Conservation (phyloP, 2,888 invertebrate genomes). For the Agrypnus murinus region DNA sequence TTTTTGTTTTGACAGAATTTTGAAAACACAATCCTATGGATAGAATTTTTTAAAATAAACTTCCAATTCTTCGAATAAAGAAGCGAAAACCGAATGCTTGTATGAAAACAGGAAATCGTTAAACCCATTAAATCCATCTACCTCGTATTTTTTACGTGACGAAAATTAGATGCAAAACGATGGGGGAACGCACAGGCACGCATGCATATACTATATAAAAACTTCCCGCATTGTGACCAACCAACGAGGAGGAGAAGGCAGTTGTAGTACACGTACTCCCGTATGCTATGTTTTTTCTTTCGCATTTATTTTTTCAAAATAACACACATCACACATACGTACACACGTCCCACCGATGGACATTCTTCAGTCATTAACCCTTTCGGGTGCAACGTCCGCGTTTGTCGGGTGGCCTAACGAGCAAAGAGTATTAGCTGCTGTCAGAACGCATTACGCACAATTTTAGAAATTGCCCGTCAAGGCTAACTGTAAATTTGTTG, state of each 20-base stretch:
- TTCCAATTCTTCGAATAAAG: no score
- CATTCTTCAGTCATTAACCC: constrained; percentile 48
- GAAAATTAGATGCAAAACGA: constrained; percentile 11
- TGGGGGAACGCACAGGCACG: constrained; percentile 23
- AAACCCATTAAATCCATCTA: background rate
- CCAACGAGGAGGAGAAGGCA: no score
- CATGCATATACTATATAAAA: background rate
- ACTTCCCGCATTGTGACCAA: no score
- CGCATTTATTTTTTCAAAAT: no score
- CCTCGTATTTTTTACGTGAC: constrained; percentile 17
- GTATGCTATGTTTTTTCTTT: constrained; percentile 5
- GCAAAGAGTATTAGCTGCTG: constrained; percentile 7
- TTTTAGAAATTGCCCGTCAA: constrained; percentile 12
- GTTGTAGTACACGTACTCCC: constrained; percentile 2
- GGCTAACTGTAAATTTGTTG: constrained; percentile 6
- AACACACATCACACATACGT: no score
- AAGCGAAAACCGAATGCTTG: no score
- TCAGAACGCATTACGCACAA: constrained; percentile 24
- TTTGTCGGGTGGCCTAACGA: constrained; percentile 37
- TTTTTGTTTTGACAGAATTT: no score
- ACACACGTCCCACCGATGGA: constrained; percentile 34
- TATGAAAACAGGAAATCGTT: constrained; percentile 26
- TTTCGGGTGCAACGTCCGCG: constrained; percentile 46
- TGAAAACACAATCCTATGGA: no score
- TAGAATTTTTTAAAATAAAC: no score